phyloP scores from a whole-genome alignment of 2,113 vertebrate species.

The Pollimyrus isidori region DNA sequence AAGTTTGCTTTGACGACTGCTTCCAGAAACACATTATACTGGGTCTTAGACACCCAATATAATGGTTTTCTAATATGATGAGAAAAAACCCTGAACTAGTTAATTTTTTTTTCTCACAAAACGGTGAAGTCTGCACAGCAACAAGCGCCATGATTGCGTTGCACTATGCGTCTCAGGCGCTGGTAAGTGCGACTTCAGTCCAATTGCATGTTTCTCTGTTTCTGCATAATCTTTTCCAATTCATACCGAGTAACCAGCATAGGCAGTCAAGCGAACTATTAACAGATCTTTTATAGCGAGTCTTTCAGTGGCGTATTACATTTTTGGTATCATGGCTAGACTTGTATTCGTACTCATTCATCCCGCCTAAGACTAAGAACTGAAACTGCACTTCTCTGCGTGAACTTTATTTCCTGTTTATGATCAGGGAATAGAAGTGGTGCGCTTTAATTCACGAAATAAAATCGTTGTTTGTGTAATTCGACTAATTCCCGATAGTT shows the following conservation, averaged over 20 bases:
- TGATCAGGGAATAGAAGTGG: neutral
- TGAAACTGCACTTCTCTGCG: neutral
- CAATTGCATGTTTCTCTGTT: constrained; percentile 64
- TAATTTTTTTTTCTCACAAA: constrained; percentile 47
- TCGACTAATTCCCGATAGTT: neutral
- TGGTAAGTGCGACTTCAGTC: constrained; percentile 60
- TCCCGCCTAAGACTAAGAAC: constrained; percentile 11
- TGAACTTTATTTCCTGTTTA: neutral
- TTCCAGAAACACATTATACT: neutral
- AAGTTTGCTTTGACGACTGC: neutral
- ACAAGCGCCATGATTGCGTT: constrained; percentile 68
- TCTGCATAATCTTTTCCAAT: constrained; percentile 48
- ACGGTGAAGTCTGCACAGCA: constrained; percentile 70
- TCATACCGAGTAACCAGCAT: constrained; percentile 45
- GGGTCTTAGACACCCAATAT: neutral
- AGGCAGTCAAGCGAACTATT: neutral
- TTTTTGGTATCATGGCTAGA: neutral
- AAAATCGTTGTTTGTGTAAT: neutral
- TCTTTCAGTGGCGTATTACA: neutral
- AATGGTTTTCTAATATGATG: neutral
- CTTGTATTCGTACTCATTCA: neutral
- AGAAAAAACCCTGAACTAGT: constrained; percentile 43
- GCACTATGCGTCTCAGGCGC: constrained; percentile 54
- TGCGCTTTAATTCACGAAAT: neutral
- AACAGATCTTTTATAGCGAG: constrained; percentile 16